phyloP scores from a whole-genome alignment of 1,140 invertebrate genomes.

The Calephelis nemesis region DNA sequence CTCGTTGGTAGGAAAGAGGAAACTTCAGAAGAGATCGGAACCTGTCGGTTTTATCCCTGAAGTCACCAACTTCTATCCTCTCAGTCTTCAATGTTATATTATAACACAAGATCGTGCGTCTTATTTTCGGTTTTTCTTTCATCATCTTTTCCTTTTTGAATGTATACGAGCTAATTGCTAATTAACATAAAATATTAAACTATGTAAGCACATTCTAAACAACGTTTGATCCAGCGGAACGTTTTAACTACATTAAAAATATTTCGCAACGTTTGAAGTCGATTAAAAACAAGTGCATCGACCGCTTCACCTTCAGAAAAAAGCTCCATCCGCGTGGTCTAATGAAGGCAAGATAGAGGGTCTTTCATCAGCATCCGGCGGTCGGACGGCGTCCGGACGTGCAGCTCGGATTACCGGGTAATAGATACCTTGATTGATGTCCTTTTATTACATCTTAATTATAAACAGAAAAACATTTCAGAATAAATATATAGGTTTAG shows the following conservation, averaged over 20 bases:
- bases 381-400: constrained; percentile 19
- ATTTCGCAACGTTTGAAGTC: constrained; percentile 11
- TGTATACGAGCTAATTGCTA: too few relatives aligned
- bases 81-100: too few relatives aligned
- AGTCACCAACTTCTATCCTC: too few relatives aligned
- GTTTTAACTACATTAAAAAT: not conserved
- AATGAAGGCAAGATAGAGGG: constrained; percentile 22
- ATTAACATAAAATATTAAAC: too few relatives aligned
- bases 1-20: too few relatives aligned
- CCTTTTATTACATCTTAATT: constrained; percentile 17
- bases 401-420: constrained; percentile 35
- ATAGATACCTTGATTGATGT: constrained; percentile 23
- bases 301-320: constrained; percentile 20
- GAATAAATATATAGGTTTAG: not conserved
- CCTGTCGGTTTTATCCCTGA: too few relatives aligned
- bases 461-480: not conserved
- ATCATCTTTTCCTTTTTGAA: too few relatives aligned
- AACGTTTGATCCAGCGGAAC: not conserved
- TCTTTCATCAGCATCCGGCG: constrained; percentile 29
- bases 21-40: too few relatives aligned
- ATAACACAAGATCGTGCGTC: too few relatives aligned
- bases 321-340: constrained; percentile 9
- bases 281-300: constrained; percentile 5
- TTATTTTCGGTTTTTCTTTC: too few relatives aligned
- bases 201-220: not conserved